Evolutionary conservation across 64 coral and sea anemone genomes (phyloP), one percentile per base, ranked within the genome.

Genomic region (Stichodactyla mertensii): DNA sequence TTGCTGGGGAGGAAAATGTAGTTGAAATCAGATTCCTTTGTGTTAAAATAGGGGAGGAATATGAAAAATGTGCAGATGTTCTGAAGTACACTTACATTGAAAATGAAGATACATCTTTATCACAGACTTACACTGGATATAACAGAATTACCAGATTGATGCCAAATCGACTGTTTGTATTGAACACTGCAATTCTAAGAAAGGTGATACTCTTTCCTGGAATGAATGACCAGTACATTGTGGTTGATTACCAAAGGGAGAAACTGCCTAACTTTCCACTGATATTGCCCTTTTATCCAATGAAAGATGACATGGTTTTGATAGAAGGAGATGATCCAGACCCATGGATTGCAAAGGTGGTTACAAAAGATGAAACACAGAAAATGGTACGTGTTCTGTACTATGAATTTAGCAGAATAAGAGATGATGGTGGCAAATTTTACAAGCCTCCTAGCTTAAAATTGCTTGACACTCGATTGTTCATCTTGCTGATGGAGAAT

Each of bases 321-420:
- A 82, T 82, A 11, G 79, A 82, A 61, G 77, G 87, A 80, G 57
- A 82, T 55, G 59, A 82, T 11, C 87, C 87, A 61, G 77, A 82
- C 5, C 87, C 87, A 16, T 88, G 87, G 87, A 9, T 88, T 11
- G 87, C 57, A 19, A 82, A 88, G 78, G 78, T 88, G 18, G 10
- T 88, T 51, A 66, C 55, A 8, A 53, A 82, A 51, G 54, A 88
- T 27, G 87, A 82, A 82, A 82, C 36, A 51, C 4, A 45, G 19
- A 66, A 88, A 54, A 62, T 57, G 23, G 57, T 14, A 55, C 78
- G 79, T 51, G 58, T 88, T 52, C 31, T 20, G 55, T 88, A 82
- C 56, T 88, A 82, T 57, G 55, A 57, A 57, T 57, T 57, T 57
- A 57, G 55, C 55, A 57, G 55, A 57, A 57, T 57, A n/a, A n/a